Evolutionary conservation across 2,113 vertebrate genomes (phyloP).

Genomic region (Aegotheles bennettii): DNA sequence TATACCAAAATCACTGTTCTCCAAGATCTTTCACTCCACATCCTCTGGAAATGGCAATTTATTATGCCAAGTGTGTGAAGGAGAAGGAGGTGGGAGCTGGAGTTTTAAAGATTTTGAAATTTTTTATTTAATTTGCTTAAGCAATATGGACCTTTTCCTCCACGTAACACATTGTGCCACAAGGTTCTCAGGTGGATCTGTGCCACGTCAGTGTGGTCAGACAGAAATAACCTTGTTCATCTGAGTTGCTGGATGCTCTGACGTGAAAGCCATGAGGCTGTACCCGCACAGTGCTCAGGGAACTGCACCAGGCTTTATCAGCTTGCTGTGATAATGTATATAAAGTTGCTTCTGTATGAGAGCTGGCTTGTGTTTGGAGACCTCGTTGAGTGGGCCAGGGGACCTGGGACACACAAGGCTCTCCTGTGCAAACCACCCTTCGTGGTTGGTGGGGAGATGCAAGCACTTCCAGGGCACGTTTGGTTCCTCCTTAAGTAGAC

Average conservation of each 20-base stretch:
- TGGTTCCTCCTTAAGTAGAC: background rate
- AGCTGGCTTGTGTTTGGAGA: background rate
- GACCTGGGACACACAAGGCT: background rate
- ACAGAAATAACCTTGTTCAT: background rate
- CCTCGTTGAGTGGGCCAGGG: background rate
- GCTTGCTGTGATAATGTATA: background rate
- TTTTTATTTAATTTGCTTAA: background rate
- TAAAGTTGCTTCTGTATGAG: background rate
- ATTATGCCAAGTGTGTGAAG: background rate
- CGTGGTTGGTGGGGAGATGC: background rate
- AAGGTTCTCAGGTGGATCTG: background rate
- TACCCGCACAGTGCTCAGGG: background rate
- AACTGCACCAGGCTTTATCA: background rate
- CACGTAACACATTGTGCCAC: accelerated
- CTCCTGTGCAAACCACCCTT: background rate
- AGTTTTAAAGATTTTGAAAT: background rate
- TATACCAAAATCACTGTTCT: background rate
- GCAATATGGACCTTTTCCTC: background rate
- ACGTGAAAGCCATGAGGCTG: background rate
- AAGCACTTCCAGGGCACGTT: background rate
- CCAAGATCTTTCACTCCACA: background rate
- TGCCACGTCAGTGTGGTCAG: background rate
- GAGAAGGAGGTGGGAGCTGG: background rate
- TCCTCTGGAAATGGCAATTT: background rate
- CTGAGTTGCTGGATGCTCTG: background rate